Conservation (phyloP, 2,113 vertebrate species). For the Trachemys scripta region DNA sequence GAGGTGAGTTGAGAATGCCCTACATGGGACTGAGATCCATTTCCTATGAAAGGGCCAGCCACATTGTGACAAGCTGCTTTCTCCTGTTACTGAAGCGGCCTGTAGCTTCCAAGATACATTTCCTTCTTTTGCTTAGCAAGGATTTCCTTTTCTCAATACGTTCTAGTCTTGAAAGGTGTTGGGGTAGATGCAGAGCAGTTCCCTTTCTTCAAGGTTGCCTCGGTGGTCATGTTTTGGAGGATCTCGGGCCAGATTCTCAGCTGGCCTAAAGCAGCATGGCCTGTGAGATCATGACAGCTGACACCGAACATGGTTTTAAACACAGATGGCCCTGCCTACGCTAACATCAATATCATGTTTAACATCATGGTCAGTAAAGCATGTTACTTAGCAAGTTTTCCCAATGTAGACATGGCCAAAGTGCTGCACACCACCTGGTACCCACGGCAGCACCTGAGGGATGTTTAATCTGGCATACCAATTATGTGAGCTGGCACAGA, state of each 20-base stretch:
- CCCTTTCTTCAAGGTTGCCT: background rate
- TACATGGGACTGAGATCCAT: too few relatives aligned
- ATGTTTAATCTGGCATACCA: conserved; percentile 14
- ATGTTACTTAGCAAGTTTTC: background rate
- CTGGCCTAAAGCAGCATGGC: background rate
- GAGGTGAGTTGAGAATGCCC: too few relatives aligned
- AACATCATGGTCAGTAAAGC: background rate
- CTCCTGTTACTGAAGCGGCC: too few relatives aligned
- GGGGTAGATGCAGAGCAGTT: background rate
- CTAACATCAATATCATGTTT: background rate
- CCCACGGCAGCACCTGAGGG: background rate
- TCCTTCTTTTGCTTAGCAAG: background rate
- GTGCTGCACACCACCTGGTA: background rate
- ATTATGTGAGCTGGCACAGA: background rate
- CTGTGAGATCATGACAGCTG: background rate
- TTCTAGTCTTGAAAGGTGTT: too few relatives aligned
- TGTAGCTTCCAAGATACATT: background rate
- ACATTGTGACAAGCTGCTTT: background rate
- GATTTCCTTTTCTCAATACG: too few relatives aligned
- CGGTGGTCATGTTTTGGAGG: too few relatives aligned
- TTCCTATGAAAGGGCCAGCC: too few relatives aligned
- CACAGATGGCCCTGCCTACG: background rate
- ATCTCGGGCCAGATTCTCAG: background rate
- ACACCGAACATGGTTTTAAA: background rate
- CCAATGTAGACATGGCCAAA: fast-evolving